Base-by-base conservation (phyloP, 1,140 invertebrate species). In the Drosophila orena region DNA sequence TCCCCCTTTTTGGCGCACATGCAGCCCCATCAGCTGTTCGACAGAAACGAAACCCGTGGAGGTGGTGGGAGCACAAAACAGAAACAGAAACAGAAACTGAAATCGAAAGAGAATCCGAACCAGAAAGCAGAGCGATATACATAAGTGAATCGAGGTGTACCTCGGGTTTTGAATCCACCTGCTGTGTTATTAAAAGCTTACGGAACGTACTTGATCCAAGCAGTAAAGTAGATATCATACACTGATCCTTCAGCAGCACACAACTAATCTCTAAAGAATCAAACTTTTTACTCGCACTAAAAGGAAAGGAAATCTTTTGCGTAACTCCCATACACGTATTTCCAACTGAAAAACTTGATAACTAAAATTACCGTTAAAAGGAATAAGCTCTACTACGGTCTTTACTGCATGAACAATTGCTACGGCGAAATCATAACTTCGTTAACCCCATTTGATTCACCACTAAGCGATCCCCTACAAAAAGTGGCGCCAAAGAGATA, bases 21-120 rank as follows among this genome's bases (percentile, higher is more conserved):
- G 58, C 59, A 75, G 43, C 68, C 15, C 5, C 55, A 35, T 73
- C 70, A 77, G 73, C 73, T 77, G 73, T 77, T 77, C 17, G 53
- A 35, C 54, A 27, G 38, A 50, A 76, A 24, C 47, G 61, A 76
- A 37, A 35, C 15, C 12, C 50, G 52, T 14, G n/a, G 17, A 46
- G 17, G n/a, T n/a, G 37, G 44, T 15, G 44, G n/a, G 17, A 50
- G 30, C 30, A 11, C 10, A 15, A n/a, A 53, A 15, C n/a, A 30
- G 27, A 60, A n/a, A 35, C 40, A 7, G 58, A 62, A 53, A 15
- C n/a, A 30, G 27, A 53, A n/a, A 35, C 40, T 3, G 58, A 62
- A 46, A 47, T 17, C 34, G 17, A 43, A 49, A 49, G 17, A 62
- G 57, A 66, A 68, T 37, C 14, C 22, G 5, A 42, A 42, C 22